Percentiles rank a stretch among this genome's conserved stretches.
These are phyloP conservation scores for Hesperophylax magnus DNA, from an alignment of 1,140 invertebrate genomes.

Conservation along the genomic window DNA sequence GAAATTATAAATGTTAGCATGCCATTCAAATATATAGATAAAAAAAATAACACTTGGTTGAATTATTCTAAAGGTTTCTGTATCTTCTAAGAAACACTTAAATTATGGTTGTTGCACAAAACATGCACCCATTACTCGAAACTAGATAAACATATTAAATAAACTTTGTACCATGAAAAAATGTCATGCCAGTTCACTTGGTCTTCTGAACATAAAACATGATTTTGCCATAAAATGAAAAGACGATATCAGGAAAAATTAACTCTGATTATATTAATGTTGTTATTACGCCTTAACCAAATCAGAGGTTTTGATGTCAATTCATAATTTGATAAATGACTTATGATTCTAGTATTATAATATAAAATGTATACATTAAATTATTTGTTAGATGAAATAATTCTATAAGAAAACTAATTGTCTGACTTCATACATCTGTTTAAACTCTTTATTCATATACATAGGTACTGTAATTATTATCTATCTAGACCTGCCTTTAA, in stretches of 20 bases:
- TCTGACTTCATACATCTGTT: constrained; percentile 7
- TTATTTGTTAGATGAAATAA: background rate
- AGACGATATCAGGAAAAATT: too few relatives aligned
- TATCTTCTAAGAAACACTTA: too few relatives aligned
- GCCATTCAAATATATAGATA: background rate
- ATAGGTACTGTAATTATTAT: constrained; percentile 46
- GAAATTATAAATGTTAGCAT: constrained; percentile 12
- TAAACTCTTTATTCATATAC: constrained; percentile 35
- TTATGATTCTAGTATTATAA: constrained; percentile 33
- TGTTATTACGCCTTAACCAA: constrained; percentile 12
- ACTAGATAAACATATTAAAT: too few relatives aligned
- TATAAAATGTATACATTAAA: background rate
- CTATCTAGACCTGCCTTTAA: constrained; percentile 54
- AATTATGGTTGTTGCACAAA: too few relatives aligned
- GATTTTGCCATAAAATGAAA: too few relatives aligned
- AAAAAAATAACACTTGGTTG: background rate
- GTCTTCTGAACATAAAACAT: too few relatives aligned
- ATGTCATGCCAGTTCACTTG: too few relatives aligned
- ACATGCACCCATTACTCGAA: too few relatives aligned
- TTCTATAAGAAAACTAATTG: constrained; percentile 18
- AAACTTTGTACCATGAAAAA: too few relatives aligned
- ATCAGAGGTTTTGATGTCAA: constrained; percentile 30
- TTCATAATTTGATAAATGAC: constrained; percentile 30
- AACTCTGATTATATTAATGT: too few relatives aligned
- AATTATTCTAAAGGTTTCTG: background rate